A percentile compares a stretch with the other conserved stretches of the same genome.
These are phyloP conservation scores for Notodonta ziczac DNA, from an alignment of 2,888 invertebrate genomes.

Conservation along the genomic window DNA sequence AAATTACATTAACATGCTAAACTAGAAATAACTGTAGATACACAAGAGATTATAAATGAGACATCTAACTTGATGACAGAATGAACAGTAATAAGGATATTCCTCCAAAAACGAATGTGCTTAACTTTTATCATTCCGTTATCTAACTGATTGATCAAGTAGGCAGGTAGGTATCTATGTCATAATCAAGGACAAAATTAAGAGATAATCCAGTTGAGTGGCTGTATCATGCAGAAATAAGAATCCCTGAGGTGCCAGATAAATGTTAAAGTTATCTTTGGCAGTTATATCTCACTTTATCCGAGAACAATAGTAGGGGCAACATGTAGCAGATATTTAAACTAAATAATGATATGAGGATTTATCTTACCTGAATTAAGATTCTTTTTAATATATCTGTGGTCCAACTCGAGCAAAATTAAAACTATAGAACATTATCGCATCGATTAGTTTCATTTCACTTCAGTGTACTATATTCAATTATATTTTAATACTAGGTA, in stretches of 20 bases:
- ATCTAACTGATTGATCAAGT: conserved; percentile 24
- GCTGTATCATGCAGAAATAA: conserved; percentile 9
- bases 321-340: too few species aligned
- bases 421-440: conserved; percentile 67
- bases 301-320: too few species aligned
- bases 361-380: conserved; percentile 38
- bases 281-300: conserved; percentile 23
- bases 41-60: not conserved
- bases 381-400: conserved; percentile 37
- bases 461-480: conserved; percentile 13
- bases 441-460: conserved; percentile 66
- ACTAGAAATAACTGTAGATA: conserved; percentile 16
- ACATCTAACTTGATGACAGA: not conserved
- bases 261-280: conserved; percentile 12
- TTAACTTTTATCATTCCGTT: conserved; percentile 8
- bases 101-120: too few species aligned
- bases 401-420: conserved; percentile 54
- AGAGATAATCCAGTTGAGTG: conserved; percentile 16
- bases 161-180: conserved; percentile 7
- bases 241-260: not conserved
- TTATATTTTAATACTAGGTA: conserved; percentile 20
- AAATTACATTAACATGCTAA: conserved; percentile 18
- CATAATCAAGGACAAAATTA: conserved; percentile 17
- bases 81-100: not conserved
- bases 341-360: conserved; percentile 5